These are phyloP conservation scores for Rattus rattus DNA, from an alignment of 2,113 vertebrate species.

Conservation along the genomic window DNA sequence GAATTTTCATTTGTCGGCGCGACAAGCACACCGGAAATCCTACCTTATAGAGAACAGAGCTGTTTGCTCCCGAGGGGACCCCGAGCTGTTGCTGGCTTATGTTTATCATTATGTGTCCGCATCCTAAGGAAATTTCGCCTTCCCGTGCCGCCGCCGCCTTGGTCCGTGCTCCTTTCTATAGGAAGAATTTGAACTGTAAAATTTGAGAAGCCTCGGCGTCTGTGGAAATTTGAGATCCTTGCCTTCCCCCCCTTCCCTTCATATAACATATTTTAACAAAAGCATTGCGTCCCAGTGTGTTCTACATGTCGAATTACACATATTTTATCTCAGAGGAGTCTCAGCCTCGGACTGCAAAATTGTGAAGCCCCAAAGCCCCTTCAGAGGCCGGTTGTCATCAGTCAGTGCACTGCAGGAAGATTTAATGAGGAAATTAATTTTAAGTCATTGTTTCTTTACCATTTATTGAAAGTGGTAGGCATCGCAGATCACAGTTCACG, in stretches of 20 bases:
- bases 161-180: conserved; percentile 71
- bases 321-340: conserved; percentile 54
- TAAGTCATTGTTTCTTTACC: neutral
- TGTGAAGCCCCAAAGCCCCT: conserved; percentile 38
- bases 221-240: conserved; percentile 71
- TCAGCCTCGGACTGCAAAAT: neutral
- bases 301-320: conserved; percentile 60
- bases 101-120: conserved; percentile 56
- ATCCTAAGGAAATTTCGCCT: conserved; percentile 74
- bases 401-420: neutral
- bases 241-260: conserved; percentile 52
- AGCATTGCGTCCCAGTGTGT: conserved; percentile 9
- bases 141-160: conserved; percentile 32
- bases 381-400: conserved; percentile 31
- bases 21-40: conserved; percentile 62
- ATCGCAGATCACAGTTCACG: neutral
- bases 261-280: conserved; percentile 67
- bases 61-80: conserved; percentile 26
- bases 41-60: conserved; percentile 64
- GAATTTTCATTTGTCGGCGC: conserved; percentile 50
- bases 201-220: conserved; percentile 69
- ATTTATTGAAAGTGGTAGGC: neutral
- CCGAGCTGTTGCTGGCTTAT: conserved; percentile 1
- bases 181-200: conserved; percentile 67
- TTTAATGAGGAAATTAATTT: conserved; percentile 17